Evolutionary conservation across 2,888 invertebrate species (phyloP).

Genomic region (Raillietiella orientalis): DNA sequence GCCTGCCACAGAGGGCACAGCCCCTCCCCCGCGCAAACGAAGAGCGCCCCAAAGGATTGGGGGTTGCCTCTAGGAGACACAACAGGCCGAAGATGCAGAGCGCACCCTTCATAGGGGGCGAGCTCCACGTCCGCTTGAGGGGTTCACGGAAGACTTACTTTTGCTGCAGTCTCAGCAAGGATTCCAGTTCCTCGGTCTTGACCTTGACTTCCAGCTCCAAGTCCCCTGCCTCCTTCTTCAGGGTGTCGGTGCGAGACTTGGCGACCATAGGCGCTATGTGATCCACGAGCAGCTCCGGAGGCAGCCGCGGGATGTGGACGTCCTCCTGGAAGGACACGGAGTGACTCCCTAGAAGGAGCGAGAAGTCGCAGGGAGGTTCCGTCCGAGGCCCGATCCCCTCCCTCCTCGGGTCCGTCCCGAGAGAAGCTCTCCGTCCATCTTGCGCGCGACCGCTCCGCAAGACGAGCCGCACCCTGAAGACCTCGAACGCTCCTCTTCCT

Average conservation of each 20-base stretch:
- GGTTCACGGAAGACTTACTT: constrained; percentile 21
- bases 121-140: no score
- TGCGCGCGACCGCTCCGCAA: no score
- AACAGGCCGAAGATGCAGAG: no score
- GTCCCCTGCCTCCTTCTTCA: constrained; percentile 48
- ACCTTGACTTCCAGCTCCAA: constrained; percentile 60
- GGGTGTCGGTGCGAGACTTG: constrained; percentile 34
- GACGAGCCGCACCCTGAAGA: no score
- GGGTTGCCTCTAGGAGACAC: no score
- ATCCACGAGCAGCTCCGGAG: constrained; percentile 52
- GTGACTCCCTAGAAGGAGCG: not conserved
- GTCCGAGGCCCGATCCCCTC: not conserved
- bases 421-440: no score
- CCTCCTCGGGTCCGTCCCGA: no score
- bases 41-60: no score
- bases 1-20: no score
- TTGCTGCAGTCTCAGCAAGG: constrained; percentile 43
- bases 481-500: no score
- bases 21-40: no score
- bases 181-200: constrained; percentile 51
- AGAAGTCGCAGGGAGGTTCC: constrained; percentile 2
- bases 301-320: constrained; percentile 26
- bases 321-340: constrained; percentile 8
- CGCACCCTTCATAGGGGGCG: no score
- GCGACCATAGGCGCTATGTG: constrained; percentile 31